Conservation (phyloP, 2,797 vertebrate species). For the Peromyscus eremicus region DNA sequence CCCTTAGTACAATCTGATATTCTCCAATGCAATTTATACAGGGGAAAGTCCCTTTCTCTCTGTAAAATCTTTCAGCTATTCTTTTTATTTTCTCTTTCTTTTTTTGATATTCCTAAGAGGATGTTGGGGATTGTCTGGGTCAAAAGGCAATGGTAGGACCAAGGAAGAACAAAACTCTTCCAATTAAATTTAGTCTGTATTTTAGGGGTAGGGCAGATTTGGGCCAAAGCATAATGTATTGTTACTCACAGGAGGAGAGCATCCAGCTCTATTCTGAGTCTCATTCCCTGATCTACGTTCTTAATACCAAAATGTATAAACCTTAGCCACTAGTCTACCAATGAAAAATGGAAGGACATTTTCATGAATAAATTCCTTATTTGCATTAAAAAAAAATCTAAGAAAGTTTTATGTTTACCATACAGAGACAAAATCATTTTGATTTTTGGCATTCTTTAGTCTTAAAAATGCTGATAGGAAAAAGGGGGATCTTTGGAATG, state of each 20-base stretch:
- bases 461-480: not conserved
- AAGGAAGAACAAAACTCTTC: not conserved
- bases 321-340: not conserved
- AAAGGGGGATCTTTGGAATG: too few relatives aligned
- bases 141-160: not conserved
- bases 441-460: not conserved
- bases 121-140: not conserved
- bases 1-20: not conserved
- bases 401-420: not conserved
- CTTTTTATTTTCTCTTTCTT: not conserved
- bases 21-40: not conserved
- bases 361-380: not conserved
- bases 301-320: not conserved
- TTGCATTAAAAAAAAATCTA: not conserved
- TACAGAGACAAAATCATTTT: not conserved
- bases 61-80: not conserved
- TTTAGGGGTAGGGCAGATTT: too few relatives aligned
- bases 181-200: not conserved
- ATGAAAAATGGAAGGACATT: accelerated
- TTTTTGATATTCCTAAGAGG: not conserved
- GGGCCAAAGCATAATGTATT: not conserved
- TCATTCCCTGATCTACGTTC: accelerated
- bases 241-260: accelerated
- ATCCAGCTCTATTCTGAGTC: not conserved
- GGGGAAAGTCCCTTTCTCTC: not conserved